These are phyloP conservation scores for Ganaspis sp. DNA, from an alignment of 1,140 invertebrate species.

Conservation along the genomic window DNA sequence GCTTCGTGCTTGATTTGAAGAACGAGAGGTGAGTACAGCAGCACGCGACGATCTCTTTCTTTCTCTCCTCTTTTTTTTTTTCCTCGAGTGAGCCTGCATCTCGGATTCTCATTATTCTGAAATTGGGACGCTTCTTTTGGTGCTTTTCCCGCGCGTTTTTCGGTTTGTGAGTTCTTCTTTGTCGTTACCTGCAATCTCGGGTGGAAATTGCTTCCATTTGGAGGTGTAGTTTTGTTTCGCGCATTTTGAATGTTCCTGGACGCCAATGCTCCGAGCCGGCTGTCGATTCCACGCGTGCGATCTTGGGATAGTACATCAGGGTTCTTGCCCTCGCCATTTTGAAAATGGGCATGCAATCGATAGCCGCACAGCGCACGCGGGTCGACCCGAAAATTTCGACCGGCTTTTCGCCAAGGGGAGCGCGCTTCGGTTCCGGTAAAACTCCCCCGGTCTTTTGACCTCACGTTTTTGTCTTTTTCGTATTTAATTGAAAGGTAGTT, in stretches of 20 bases:
- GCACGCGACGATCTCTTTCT: background rate
- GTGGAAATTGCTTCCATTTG: background rate
- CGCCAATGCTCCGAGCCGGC: background rate
- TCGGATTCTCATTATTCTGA: too few relatives aligned
- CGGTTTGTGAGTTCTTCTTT: too few relatives aligned
- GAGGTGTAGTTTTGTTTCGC: background rate
- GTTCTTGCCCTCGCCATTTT: slow-evolving; percentile 66
- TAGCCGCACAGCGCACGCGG: slow-evolving; percentile 57
- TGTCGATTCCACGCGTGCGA: slow-evolving; percentile 23
- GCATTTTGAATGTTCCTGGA: too few relatives aligned
- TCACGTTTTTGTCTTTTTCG: slow-evolving; percentile 28
- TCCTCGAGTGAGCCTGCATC: background rate
- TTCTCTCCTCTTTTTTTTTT: background rate
- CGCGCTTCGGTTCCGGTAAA: background rate
- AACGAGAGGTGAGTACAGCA: slow-evolving; percentile 43
- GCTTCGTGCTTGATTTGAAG: slow-evolving; percentile 8
- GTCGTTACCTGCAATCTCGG: too few relatives aligned
- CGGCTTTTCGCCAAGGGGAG: background rate
- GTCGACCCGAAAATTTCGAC: slow-evolving; percentile 38
- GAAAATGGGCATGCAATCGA: slow-evolving; percentile 71
- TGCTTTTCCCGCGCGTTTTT: background rate
- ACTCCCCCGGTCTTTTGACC: background rate
- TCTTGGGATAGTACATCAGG: slow-evolving; percentile 19
- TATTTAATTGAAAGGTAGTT: too few relatives aligned
- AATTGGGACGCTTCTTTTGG: background rate